Percentiles rank a stretch among this genome's conserved stretches.
phyloP scores from a whole-genome alignment of 2,113 vertebrate genomes.

The Engraulis encrasicolus region DNA sequence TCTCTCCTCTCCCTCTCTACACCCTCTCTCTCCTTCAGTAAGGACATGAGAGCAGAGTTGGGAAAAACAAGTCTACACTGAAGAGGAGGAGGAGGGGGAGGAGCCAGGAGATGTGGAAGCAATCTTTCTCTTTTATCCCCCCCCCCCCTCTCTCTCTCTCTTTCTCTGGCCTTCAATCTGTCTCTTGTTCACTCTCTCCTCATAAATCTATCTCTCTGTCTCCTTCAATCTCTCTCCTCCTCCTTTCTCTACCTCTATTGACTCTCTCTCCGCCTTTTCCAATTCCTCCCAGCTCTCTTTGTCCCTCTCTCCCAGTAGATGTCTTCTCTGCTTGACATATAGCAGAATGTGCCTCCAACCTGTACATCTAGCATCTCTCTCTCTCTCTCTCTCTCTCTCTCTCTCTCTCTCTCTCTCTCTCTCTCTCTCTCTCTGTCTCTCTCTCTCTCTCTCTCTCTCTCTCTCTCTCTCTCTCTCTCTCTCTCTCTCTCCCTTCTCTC shows the following conservation, averaged over 20 bases:
- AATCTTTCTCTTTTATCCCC: constrained; percentile 44
- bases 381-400: not conserved
- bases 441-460: not conserved
- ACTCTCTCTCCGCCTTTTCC: not conserved
- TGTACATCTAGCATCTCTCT: not conserved
- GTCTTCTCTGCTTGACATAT: not conserved
- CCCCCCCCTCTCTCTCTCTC: not conserved
- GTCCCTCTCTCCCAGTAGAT: not conserved
- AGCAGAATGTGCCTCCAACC: not conserved
- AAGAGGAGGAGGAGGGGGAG: not conserved
- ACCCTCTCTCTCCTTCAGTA: not conserved
- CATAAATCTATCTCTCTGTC: not conserved
- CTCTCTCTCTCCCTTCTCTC: not conserved
- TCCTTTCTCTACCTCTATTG: no score
- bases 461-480: not conserved
- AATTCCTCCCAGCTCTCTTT: constrained; percentile 26
- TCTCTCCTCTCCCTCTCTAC: not conserved
- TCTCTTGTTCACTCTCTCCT: no score
- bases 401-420: not conserved
- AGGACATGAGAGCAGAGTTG: not conserved
- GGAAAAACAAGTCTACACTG: not conserved
- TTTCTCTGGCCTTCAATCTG: no score
- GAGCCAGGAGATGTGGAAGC: not conserved
- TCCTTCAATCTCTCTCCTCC: constrained; percentile 26
- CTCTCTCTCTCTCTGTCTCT: not conserved